Conservation (phyloP, 2,113 vertebrate species). For the Acinonyx jubatus region DNA sequence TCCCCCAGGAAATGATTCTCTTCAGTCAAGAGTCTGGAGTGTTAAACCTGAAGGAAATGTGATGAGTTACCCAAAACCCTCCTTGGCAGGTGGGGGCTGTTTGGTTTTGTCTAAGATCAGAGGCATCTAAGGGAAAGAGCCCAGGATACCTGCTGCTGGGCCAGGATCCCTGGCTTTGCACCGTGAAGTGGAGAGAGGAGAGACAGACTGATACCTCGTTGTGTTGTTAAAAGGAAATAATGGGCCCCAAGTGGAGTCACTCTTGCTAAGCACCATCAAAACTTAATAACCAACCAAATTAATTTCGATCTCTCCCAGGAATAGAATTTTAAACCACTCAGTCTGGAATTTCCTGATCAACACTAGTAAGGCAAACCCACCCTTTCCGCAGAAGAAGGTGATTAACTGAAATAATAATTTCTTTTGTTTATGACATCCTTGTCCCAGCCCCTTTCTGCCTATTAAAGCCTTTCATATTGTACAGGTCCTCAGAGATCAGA, state of each 20-base stretch:
- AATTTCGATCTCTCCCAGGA: background rate
- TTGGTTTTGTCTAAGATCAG: background rate
- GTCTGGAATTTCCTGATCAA: background rate
- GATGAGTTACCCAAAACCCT: background rate
- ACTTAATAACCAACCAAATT: background rate
- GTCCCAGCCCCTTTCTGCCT: background rate
- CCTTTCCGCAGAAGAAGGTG: background rate
- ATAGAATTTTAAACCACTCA: background rate
- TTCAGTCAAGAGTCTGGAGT: background rate
- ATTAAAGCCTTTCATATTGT: background rate
- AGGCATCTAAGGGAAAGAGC: background rate
- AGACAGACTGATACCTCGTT: too few relatives aligned
- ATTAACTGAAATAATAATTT: background rate
- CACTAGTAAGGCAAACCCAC: background rate
- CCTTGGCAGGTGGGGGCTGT: background rate
- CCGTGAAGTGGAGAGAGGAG: too few relatives aligned
- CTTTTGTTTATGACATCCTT: background rate
- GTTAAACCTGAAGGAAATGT: background rate
- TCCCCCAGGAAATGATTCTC: background rate
- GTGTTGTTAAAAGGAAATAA: background rate
- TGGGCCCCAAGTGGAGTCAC: background rate
- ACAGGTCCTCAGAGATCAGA: background rate
- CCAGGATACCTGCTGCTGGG: background rate
- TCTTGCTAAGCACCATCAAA: background rate
- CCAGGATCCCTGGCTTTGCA: background rate